Evolutionary conservation across 2,113 vertebrate species (phyloP).

Genomic region (Zosterops japonicus): DNA sequence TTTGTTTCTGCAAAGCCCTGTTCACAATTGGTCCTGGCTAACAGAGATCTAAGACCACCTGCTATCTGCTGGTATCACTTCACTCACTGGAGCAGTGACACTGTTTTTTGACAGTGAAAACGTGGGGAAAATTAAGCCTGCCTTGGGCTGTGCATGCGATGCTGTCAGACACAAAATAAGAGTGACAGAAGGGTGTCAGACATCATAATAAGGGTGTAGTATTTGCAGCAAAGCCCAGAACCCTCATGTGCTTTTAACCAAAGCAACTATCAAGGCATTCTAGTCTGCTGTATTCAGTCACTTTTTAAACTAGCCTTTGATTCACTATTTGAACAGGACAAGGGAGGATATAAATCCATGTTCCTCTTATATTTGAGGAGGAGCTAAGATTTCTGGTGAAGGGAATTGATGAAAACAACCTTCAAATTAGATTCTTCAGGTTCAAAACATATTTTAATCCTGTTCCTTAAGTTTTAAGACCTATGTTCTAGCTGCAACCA

Average conservation of each 20-base stretch:
- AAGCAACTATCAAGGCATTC: neutral
- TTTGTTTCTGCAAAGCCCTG: neutral
- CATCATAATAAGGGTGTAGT: neutral
- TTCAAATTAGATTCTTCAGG: neutral
- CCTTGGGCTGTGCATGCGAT: neutral
- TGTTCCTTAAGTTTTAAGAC: neutral
- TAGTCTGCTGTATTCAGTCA: neutral
- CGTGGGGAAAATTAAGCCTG: neutral
- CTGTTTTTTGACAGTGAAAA: neutral
- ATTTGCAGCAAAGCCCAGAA: neutral
- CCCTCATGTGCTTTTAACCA: neutral
- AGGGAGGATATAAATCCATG: neutral
- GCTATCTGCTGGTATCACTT: neutral
- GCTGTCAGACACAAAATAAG: neutral
- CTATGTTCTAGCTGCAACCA: neutral
- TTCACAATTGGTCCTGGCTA: neutral
- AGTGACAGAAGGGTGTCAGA: neutral
- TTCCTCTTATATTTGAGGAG: neutral
- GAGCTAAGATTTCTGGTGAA: neutral
- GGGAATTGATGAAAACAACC: neutral
- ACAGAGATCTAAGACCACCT: neutral
- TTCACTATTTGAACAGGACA: neutral
- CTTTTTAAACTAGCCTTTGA: neutral
- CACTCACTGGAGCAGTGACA: neutral
- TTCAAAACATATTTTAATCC: neutral